Conservation (phyloP, 2,113 vertebrate genomes). For the Marmota flaviventris region DNA sequence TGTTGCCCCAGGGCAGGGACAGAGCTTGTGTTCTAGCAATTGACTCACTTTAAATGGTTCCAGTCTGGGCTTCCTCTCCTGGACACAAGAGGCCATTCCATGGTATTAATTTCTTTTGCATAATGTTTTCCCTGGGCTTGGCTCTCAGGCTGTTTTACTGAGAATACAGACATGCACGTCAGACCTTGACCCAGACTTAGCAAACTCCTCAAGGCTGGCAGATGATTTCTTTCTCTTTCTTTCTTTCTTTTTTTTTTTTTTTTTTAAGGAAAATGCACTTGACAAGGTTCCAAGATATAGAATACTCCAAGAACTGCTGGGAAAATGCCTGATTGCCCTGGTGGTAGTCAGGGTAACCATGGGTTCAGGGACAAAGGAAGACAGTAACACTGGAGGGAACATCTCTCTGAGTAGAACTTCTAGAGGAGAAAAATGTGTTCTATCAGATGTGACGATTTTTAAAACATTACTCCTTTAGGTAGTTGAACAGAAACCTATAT, state of each 20-base stretch:
- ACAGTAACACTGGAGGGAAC: background rate
- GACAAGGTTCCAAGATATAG: background rate
- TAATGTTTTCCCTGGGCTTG: background rate
- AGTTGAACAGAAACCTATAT: background rate
- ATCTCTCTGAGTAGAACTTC: background rate
- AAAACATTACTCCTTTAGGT: background rate
- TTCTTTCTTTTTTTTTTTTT: background rate
- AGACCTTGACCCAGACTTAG: background rate
- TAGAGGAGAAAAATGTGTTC: background rate
- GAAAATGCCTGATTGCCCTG: background rate
- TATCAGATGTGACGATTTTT: background rate
- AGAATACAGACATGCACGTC: background rate
- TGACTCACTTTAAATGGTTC: slow-evolving; percentile 18
- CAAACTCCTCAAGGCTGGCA: background rate
- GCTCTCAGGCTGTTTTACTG: background rate
- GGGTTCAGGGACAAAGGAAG: background rate
- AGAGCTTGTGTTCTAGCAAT: background rate
- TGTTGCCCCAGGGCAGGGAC: background rate
- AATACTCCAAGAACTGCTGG: background rate
- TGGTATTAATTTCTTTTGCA: slow-evolving; percentile 16
- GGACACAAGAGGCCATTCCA: background rate
- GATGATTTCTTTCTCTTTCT: too few species aligned
- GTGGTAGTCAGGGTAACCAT: background rate
- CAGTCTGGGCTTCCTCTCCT: background rate
- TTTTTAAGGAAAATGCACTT: slow-evolving; percentile 24